These are phyloP conservation scores for Dorcus hopei DNA, from an alignment of 2,888 invertebrate species.

Conservation along the genomic window DNA sequence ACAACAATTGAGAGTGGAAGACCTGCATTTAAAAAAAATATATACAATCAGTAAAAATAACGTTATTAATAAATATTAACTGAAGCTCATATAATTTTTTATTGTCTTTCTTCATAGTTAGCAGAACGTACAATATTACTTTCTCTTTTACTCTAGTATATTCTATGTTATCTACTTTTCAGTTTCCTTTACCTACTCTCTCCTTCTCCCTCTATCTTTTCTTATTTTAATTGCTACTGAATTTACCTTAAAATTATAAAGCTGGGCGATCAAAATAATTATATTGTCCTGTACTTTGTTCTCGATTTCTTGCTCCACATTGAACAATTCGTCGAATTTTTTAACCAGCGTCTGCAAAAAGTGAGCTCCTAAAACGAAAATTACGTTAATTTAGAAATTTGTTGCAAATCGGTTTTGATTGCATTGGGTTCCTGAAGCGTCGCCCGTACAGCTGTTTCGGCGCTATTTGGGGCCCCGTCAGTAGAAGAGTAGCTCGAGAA, in stretches of 20 bases:
- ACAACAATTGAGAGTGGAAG: conserved; percentile 72
- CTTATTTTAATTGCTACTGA: not conserved
- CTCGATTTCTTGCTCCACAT: conserved; percentile 56
- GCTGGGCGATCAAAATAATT: conserved; percentile 69
- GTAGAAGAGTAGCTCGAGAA: no score
- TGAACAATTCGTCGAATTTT: conserved; percentile 61
- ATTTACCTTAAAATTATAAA: conserved; percentile 83
- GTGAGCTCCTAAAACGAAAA: conserved; percentile 62
- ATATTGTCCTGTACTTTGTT: conserved; percentile 82
- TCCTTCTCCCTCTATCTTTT: no score
- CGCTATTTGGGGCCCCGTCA: no score
- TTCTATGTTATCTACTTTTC: no score
- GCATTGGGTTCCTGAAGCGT: no score
- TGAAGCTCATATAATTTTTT: not conserved
- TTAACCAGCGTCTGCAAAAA: conserved; percentile 74
- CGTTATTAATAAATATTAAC: not conserved
- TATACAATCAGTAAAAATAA: conserved; percentile 2
- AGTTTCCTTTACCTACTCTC: no score
- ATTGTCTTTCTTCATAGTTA: not conserved
- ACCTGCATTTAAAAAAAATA: conserved; percentile 53
- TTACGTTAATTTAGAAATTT: not conserved
- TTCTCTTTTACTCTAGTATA: no score
- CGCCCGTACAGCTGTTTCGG: no score
- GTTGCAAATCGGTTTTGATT: no score
- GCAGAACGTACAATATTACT: no score